Conservation (phyloP, 2,888 invertebrate species). For the Augochlorella aurata region DNA sequence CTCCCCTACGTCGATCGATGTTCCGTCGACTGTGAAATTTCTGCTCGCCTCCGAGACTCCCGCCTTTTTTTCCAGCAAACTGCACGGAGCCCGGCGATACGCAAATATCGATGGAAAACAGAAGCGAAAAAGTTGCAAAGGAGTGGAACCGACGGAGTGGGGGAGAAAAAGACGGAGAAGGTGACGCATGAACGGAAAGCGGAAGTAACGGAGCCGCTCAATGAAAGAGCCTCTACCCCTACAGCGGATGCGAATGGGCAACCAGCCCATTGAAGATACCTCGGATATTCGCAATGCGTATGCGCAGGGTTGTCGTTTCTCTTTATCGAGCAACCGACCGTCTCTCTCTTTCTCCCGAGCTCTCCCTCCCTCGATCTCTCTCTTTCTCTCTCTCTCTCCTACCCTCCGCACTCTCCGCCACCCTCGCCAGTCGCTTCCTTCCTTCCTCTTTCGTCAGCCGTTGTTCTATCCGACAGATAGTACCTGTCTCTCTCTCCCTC, state of each 20-base stretch:
- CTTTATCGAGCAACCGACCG: conserved; percentile 63
- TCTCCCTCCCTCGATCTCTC: not conserved
- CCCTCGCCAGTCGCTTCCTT: no score
- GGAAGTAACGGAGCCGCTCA: conserved; percentile 76
- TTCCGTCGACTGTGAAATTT: not conserved
- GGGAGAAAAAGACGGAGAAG: conserved; percentile 53
- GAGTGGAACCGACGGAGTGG: conserved; percentile 11
- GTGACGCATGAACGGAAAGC: conserved; percentile 75
- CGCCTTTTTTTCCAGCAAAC: not conserved
- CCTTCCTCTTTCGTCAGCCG: no score
- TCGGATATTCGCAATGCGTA: conserved; percentile 69
- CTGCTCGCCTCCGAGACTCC: not conserved
- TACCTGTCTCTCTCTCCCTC: not conserved
- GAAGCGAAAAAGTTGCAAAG: conserved; percentile 21
- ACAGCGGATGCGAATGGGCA: conserved; percentile 77
- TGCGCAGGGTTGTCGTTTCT: conserved; percentile 68
- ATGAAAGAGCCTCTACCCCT: conserved; percentile 76
- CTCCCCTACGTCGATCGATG: not conserved
- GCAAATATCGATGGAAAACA: conserved; percentile 1
- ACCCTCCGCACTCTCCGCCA: not conserved
- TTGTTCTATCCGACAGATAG: no score
- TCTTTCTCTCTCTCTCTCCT: not conserved
- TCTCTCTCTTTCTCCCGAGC: conserved; percentile 18
- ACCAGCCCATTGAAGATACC: conserved; percentile 76
- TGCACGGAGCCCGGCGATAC: not conserved